These are phyloP conservation scores for Drosophila varians DNA, from an alignment of 1,140 invertebrate genomes.

Conservation along the genomic window DNA sequence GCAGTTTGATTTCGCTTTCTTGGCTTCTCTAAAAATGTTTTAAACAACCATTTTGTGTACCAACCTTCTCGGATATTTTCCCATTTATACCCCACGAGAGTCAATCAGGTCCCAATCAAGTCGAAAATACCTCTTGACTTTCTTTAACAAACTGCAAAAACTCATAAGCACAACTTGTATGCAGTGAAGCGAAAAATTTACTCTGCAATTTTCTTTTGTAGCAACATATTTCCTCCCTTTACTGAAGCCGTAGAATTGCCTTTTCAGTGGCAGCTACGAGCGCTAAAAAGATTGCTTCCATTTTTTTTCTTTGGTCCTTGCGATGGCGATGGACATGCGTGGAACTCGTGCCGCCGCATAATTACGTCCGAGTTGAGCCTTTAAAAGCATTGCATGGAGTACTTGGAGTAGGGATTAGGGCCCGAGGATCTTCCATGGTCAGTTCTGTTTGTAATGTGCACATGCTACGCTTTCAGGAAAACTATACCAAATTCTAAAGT, in stretches of 20 bases:
- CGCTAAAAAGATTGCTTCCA: conserved; percentile 24
- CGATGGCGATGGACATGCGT: conserved; percentile 37
- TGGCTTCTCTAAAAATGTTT: not conserved
- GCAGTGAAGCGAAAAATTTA: conserved; percentile 57
- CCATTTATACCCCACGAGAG: not conserved
- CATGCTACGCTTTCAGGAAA: conserved; percentile 14
- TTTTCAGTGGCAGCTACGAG: conserved; percentile 42
- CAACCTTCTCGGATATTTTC: not conserved
- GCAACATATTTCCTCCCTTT: conserved; percentile 28
- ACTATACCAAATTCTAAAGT: not conserved
- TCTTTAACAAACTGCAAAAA: conserved; percentile 36
- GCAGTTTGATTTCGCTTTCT: not conserved
- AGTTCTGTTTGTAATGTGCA: conserved; percentile 20
- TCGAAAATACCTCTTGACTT: not conserved
- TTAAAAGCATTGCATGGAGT: conserved; percentile 57
- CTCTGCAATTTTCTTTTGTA: conserved; percentile 56
- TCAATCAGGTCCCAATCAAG: not conserved
- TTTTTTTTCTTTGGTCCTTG: conserved; percentile 19
- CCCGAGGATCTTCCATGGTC: conserved; percentile 15
- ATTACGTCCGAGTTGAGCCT: conserved; percentile 58
- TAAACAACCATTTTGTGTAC: not conserved
- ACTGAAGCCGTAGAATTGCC: conserved; percentile 34
- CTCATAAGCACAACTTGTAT: conserved; percentile 59
- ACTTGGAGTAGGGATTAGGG: conserved; percentile 13
- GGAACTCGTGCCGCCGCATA: conserved; percentile 62